phyloP scores from a whole-genome alignment of 2,888 invertebrate genomes.

The Meganola albula region DNA sequence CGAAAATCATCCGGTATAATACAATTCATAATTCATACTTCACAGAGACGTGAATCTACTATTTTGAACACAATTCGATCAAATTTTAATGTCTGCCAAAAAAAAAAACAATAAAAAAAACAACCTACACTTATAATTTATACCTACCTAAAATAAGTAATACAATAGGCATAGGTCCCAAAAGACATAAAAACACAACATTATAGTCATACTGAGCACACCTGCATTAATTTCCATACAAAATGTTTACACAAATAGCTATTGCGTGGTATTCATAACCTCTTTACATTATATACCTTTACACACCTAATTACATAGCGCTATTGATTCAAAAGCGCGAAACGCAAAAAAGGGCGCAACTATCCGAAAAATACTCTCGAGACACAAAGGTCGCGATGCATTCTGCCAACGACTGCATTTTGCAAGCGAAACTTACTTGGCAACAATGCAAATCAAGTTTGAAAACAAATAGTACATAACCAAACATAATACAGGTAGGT shows the following conservation, averaged over 20 bases:
- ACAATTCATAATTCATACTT: too few species aligned
- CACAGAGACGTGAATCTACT: too few species aligned
- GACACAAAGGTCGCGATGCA: slow-evolving; percentile 43
- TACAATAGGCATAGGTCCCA: too few species aligned
- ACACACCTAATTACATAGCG: slow-evolving; percentile 31
- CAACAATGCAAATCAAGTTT: slow-evolving; percentile 46
- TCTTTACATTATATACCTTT: slow-evolving; percentile 27
- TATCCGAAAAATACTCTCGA: slow-evolving; percentile 33
- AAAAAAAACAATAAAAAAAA: too few species aligned
- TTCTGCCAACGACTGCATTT: slow-evolving; percentile 43
- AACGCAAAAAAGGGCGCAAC: slow-evolving; percentile 26
- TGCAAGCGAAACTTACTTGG: slow-evolving; percentile 39
- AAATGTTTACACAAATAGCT: slow-evolving; percentile 8
- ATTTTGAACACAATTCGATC: too few species aligned
- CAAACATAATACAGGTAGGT: slow-evolving; percentile 29
- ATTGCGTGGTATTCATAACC: slow-evolving; percentile 28
- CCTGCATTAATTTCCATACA: slow-evolving; percentile 7
- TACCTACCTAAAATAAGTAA: too few species aligned
- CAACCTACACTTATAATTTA: too few species aligned
- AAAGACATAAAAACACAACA: too few species aligned
- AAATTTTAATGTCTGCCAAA: too few species aligned
- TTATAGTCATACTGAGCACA: too few species aligned
- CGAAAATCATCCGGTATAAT: too few species aligned
- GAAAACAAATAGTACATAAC: slow-evolving; percentile 49
- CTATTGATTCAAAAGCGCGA: too few species aligned